Base-by-base conservation (phyloP, 2,797 vertebrate species). In the Epinephelus awoara region DNA sequence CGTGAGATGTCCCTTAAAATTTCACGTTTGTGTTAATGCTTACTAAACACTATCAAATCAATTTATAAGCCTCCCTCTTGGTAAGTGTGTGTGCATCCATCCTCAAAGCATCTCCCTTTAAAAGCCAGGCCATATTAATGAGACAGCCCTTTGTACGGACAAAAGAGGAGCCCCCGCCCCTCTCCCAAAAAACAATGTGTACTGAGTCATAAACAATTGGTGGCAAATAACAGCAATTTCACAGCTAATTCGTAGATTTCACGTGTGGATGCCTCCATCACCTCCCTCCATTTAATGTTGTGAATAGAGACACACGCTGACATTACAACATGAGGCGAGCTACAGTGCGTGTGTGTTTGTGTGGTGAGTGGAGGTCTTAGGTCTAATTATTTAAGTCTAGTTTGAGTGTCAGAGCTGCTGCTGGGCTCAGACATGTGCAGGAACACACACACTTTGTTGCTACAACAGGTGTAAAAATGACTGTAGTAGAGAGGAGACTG, bases 221-320 rank as follows among this genome's bases (percentile, higher is more conserved):
- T 57, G 75, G 91, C 90, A 95, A 96, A 96, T 95, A 90, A 92
- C 93, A 91, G 95, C 94, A 94, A 95, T 95, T 94, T 96, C 87
- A 92, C 89, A 91, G 88, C 93, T 96, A 94, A 94, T 95, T 94
- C 89, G 69, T 88, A 86, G 93, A 95, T 95, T 96, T 95, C 92
- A 96, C 94, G 93, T 91, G 82, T 92, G 94, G 88, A 82, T 87
- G 92, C 80, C 69, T 85, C 86, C 80, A 83, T 91, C 85, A 69
- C 80, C 87, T 87, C 90, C 89, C 91, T 89, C 86, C 84, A 88
- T 93, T 92, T 86, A 91, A 86, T 85, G 77, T 80, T 67, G 72
- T 86, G 86, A 92, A 90, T 82, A 82, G 88, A 90, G 77, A 86
- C 85, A 71, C 59, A 67, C 17, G 46, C 72, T 88, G 84, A 90